Conservation (phyloP, 2,797 vertebrate genomes). For the Coracias cyanogaster region DNA sequence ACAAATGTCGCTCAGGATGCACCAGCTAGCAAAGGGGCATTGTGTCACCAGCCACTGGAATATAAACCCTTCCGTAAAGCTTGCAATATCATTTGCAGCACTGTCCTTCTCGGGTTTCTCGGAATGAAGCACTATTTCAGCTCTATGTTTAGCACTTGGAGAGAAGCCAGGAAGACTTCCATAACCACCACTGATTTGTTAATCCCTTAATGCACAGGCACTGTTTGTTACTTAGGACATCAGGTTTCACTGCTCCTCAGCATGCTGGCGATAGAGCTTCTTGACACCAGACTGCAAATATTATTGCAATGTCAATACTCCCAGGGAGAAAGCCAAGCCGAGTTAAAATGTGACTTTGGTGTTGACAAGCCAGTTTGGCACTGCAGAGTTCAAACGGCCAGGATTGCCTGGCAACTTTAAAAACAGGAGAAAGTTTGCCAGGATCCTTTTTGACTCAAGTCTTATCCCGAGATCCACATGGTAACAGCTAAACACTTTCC, state of each 20-base stretch:
- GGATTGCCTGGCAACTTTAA: conserved; percentile 51
- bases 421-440: conserved; percentile 27
- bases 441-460: not conserved
- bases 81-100: not conserved
- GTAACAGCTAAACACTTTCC: conserved; percentile 31
- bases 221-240: conserved; percentile 57
- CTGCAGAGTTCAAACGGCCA: not conserved
- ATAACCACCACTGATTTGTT: conserved; percentile 59
- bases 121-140: conserved; percentile 40
- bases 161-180: conserved; percentile 63
- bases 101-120: not conserved
- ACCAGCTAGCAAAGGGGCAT: not conserved
- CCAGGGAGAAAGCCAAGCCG: conserved; percentile 17
- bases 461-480: not conserved
- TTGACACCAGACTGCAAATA: conserved; percentile 58
- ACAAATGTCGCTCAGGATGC: not conserved
- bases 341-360: conserved; percentile 56
- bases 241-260: conserved; percentile 59
- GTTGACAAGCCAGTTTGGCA: conserved; percentile 51
- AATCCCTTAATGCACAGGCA: conserved; percentile 68
- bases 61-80: not conserved
- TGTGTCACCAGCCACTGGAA: not conserved
- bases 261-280: conserved; percentile 19
- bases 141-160: conserved; percentile 31
- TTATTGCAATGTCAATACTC: conserved; percentile 57